Evolutionary conservation across 2,888 invertebrate species (phyloP).

Genomic region (Cantharis flavilabris): DNA sequence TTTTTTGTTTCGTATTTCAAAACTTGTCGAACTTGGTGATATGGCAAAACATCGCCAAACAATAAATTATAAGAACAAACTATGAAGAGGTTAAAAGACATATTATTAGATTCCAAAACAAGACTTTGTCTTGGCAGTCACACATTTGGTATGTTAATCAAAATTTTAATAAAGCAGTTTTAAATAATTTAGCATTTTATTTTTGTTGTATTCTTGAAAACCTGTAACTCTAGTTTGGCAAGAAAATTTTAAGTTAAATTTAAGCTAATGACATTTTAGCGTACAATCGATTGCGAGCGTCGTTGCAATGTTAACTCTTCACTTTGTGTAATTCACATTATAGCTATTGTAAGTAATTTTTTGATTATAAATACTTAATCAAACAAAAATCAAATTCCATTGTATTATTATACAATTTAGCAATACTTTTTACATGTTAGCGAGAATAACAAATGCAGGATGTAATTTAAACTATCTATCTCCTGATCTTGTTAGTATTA

Average conservation of each 20-base stretch:
- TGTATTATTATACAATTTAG: not conserved
- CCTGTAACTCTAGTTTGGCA: constrained; percentile 17
- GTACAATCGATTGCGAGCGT: not conserved
- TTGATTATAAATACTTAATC: not conserved
- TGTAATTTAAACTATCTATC: not conserved
- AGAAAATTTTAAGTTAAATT: not conserved
- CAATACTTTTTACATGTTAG: not conserved
- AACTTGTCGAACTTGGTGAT: not conserved
- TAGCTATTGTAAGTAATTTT: not conserved
- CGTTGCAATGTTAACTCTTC: not conserved
- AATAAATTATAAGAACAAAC: not conserved
- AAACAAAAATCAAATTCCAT: not conserved
- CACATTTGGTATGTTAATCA: not conserved
- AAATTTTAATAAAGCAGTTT: not conserved
- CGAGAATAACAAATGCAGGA: not conserved
- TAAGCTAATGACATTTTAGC: not conserved
- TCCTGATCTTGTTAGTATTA: not conserved
- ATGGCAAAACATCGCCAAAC: not conserved
- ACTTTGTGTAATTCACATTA: not conserved
- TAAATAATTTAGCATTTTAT: not conserved
- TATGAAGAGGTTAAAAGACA: not conserved
- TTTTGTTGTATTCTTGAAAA: constrained; percentile 3
- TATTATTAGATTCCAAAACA: not conserved
- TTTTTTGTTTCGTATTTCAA: not conserved
- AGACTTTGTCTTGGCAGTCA: not conserved